Evolutionary conservation across 2,888 invertebrate species (phyloP), one percentile per base, ranked within the genome.

Genomic region (Orthosia cruda): DNA sequence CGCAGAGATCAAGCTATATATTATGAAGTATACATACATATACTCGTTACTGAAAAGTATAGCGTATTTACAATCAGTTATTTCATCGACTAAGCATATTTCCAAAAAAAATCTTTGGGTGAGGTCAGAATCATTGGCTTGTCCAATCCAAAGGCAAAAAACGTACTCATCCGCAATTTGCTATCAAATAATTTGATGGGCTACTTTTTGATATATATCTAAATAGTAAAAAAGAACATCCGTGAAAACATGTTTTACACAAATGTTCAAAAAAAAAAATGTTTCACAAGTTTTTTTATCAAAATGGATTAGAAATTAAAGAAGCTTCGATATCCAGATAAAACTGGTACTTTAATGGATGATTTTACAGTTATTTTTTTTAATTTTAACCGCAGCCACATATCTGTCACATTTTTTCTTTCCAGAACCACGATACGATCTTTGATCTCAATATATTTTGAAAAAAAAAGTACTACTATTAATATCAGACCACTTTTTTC

Each of bases 401-500:
- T 55, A 54, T 4, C 61, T 74, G 61, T 55, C 20, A 50, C 23
- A 40, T 26, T 7, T 75, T 78, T 78, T 71, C 3, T 26, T 79
- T 81, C 54, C 49, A 47, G n/a, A 62, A 50, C 13, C 63, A 75
- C 45, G 65, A 58, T 58, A 70, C 50, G 58, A 75, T 70, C 69
- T 80, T 20, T 63, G 81, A 63, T 32, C 81, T 58, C 57, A 70
- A 81, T 54, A 62, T 20, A 69, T 65, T 69, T 47, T 45, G 18
- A 40, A 69, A 80, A 74, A 72, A 80, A 54, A 40, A 23, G 0
- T 20, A 74, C 18, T 23, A 66, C 23, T 12, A 54, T 49, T 54
- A 40, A 65, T 74, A 69, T 49, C 57, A 18, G 68, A 58, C 26
- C 7, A 62, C 45, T 81, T 80, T 80, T 80, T 80, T 70, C 52